Evolutionary conservation across 2,113 vertebrate species (phyloP), one percentile per base, ranked within the genome.

Genomic region (Hippocampus mohnikei): DNA sequence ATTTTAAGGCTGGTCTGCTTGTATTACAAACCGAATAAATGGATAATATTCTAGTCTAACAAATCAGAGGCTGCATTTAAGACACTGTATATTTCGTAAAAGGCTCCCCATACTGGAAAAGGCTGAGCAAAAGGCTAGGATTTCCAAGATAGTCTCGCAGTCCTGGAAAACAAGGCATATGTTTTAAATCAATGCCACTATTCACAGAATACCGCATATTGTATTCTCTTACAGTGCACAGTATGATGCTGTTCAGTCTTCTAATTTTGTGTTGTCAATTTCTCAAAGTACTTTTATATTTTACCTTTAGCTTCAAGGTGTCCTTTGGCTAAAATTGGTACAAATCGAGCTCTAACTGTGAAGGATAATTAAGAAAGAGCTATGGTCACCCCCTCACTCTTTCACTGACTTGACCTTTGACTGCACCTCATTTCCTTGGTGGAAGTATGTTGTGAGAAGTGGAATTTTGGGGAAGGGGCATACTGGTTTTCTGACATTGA

Each of bases 131-230:
- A 23, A 23, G 10, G 23, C 11, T 33, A 4, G 69, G 55, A 53
- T 85, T 81, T 79, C 41, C 75, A 71, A 87, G 81, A 85, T 88
- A 48, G 20, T 87, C 84, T 88, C 85, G 66, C 6, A 29, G 25
- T 63, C 56, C 69, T 67, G 58, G 73, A 74, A 85, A 81, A 83
- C 73, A 76, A 72, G 70, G 70, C 87, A 88, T 79, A 83, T 85
- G 79, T 74, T 88, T 87, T 71, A 78, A 80, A 87, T 88, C 70
- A 74, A 29, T 73, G 74, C 33, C 65, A 41, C 0, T 46, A 73
- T 84, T 81, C 58, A 48, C 59, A 76, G 73, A 75, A 44, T 79
- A 73, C 67, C 33, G 40, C 33, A 29, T 15, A 27, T 50, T 41
- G 66, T 80, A 76, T 82, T 68, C 74, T 71, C 58, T 75, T 56